Evolutionary conservation across 2,113 vertebrate genomes (phyloP).

Genomic region (Tychaedon coryphoeus): DNA sequence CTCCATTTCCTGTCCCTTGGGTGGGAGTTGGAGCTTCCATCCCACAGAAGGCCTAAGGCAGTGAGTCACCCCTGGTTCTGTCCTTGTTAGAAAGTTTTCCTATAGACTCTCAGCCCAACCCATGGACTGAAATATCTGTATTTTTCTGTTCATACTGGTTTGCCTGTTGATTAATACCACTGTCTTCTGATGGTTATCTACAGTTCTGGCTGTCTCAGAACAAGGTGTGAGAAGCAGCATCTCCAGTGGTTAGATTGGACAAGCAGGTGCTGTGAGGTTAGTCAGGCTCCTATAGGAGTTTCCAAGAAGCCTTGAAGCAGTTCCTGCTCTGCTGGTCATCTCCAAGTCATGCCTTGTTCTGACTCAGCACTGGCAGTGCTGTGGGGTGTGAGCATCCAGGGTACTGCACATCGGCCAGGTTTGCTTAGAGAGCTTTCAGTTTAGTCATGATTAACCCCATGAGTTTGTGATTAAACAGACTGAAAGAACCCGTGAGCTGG

Average conservation of each 20-base stretch:
- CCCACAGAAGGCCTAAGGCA: background rate
- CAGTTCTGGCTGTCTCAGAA: background rate
- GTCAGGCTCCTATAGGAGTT: background rate
- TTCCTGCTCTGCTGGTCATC: background rate
- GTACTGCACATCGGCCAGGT: background rate
- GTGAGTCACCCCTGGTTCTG: background rate
- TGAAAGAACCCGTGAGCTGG: background rate
- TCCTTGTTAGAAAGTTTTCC: background rate
- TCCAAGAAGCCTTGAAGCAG: background rate
- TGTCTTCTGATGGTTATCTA: background rate
- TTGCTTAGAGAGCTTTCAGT: background rate
- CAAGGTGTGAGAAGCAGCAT: background rate
- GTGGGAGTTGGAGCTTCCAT: background rate
- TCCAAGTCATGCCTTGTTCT: background rate
- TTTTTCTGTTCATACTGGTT: background rate
- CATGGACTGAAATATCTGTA: background rate
- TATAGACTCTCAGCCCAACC: background rate
- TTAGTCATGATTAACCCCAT: background rate
- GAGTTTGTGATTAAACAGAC: background rate
- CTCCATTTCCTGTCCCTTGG: background rate
- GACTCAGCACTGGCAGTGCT: background rate
- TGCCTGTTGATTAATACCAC: background rate
- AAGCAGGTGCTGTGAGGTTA: background rate
- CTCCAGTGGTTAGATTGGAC: background rate
- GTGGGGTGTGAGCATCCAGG: background rate